Evolutionary conservation across 1,140 invertebrate genomes (phyloP).

Genomic region (Cydia amplana): DNA sequence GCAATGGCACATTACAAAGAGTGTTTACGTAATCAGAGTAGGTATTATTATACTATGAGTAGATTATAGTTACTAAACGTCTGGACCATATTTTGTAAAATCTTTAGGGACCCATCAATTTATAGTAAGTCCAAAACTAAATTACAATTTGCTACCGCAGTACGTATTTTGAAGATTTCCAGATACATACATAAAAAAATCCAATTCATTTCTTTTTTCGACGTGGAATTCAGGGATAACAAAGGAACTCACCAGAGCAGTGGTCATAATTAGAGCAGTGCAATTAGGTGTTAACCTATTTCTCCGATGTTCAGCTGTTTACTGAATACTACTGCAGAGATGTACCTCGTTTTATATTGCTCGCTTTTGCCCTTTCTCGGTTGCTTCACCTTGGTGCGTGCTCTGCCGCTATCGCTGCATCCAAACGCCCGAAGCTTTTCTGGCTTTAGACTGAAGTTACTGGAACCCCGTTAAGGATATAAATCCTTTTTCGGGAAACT

Average conservation of each 20-base stretch:
- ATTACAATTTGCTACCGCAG: too few species aligned
- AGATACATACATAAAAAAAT: not conserved
- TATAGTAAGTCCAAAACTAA: too few species aligned
- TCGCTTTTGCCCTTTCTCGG: constrained; percentile 73
- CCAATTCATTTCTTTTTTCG: not conserved
- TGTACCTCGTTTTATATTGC: constrained; percentile 75
- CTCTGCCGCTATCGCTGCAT: constrained; percentile 54
- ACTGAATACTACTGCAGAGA: constrained; percentile 66
- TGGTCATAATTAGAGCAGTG: constrained; percentile 45
- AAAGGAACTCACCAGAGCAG: constrained; percentile 51
- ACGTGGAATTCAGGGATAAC: not conserved
- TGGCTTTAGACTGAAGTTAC: constrained; percentile 39
- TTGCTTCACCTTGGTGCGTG: constrained; percentile 75
- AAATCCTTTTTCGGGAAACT: constrained; percentile 4
- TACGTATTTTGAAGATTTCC: too few species aligned
- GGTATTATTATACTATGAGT: too few species aligned
- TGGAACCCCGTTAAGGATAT: constrained; percentile 50
- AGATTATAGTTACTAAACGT: too few species aligned
- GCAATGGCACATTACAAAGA: too few species aligned
- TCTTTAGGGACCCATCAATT: too few species aligned
- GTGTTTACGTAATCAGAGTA: too few species aligned
- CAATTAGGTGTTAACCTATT: constrained; percentile 45
- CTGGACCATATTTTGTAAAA: too few species aligned
- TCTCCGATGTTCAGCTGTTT: constrained; percentile 55
- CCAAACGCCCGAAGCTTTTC: constrained; percentile 55